Base-by-base conservation (phyloP, 2,888 invertebrate species). In the Brachylomia viminalis region DNA sequence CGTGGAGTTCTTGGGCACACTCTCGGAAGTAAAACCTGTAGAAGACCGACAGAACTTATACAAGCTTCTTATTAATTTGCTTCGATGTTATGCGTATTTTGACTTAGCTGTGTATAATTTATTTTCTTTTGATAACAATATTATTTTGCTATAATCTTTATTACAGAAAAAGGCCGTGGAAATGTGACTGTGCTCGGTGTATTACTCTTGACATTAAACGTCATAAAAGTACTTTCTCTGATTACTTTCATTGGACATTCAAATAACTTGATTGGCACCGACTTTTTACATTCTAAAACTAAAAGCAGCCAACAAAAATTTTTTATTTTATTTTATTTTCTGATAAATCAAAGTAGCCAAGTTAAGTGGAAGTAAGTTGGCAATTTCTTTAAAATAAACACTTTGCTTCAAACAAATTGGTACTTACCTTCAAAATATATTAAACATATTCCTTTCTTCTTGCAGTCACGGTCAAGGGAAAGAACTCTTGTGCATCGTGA, bases 211-310 rank as follows among this genome's bases (percentile, higher is more conserved):
- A 85, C 72, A 74, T 83, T 54, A 66, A 75, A 70, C 59, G 61
- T 84, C 73, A 77, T 77, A 62, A 86, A 86, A 86, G 80, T 80
- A 86, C 80, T 87, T 80, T 77, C 71, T 71, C 66, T 86, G 86
- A 88, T 88, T 88, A 79, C 77, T 86, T 86, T 86, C 61, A 71
- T 77, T 83, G 83, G 66, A 72, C 59, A 62, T 66, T 66, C 69
- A 59, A 83, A 86, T 87, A 87, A 86, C 59, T 73, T 87, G 81
- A 86, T 87, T 87, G 86, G 78, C 82, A 87, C 74, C 65, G 59
- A 78, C 62, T 82, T 87, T 85, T 84, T 77, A 75, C 15, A 75
- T 73, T 80, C n/a, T 58, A 15, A 5, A 64, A 62, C 56, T 74
- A 69, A 86, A 82, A 77, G 47, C 23, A 61, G 64, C 33, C 13